Conservation (phyloP, 2,888 invertebrate species). For the Apeira syringaria region DNA sequence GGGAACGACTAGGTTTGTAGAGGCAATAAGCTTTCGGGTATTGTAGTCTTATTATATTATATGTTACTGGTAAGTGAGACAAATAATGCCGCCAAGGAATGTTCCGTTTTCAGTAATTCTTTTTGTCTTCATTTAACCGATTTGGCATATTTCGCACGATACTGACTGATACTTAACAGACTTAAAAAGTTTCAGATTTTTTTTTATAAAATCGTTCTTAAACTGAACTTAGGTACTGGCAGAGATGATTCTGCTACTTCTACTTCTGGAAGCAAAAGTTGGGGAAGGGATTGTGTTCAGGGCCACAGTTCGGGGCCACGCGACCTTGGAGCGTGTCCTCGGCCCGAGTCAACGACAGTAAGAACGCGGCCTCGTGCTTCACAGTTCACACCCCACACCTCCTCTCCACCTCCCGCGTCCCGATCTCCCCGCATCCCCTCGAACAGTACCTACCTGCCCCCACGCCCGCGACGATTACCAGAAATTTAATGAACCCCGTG, state of each 20-base stretch:
- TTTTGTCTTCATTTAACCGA: no score
- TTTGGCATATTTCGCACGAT: no score
- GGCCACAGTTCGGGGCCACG: slow-evolving; percentile 50
- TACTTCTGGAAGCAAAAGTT: slow-evolving; percentile 39
- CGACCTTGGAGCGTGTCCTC: slow-evolving; percentile 76
- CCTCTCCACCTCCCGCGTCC: slow-evolving; percentile 46
- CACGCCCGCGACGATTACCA: slow-evolving; percentile 44
- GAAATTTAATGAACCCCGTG: slow-evolving; percentile 51
- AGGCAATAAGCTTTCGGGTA: no score
- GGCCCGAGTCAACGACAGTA: slow-evolving; percentile 76
- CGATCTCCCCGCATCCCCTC: slow-evolving; percentile 42
- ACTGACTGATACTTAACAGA: no score
- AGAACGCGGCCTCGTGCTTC: slow-evolving; percentile 47
- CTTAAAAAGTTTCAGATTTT: no score
- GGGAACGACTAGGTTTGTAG: no score
- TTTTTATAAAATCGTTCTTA: no score
- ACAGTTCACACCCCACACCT: slow-evolving; percentile 6
- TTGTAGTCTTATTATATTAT: no score
- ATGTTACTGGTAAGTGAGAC: no score
- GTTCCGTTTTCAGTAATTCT: no score
- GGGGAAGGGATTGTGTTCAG: slow-evolving; percentile 40
- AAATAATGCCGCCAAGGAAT: no score
- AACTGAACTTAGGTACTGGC: background rate
- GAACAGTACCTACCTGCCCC: slow-evolving; percentile 35
- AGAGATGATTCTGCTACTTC: slow-evolving; percentile 25